These are phyloP conservation scores for Chymomyza costata DNA, from an alignment of 1,140 invertebrate genomes.

Conservation along the genomic window DNA sequence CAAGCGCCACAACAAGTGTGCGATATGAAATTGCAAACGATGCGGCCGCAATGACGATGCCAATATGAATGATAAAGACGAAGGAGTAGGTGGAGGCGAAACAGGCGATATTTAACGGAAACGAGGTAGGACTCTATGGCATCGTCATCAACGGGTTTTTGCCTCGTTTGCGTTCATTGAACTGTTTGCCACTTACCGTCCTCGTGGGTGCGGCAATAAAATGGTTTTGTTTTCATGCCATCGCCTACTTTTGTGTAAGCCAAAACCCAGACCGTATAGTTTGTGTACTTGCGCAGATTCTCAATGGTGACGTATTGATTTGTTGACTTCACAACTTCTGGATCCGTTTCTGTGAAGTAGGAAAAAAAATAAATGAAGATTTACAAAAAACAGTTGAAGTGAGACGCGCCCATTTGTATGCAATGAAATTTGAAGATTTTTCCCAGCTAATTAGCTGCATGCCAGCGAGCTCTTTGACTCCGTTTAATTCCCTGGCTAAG, in stretches of 20 bases:
- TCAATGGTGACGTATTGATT: conserved; percentile 75
- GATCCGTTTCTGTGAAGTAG: conserved; percentile 62
- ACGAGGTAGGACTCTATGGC: background rate
- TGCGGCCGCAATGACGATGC: conserved; percentile 28
- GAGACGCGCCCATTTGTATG: background rate
- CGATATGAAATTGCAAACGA: conserved; percentile 44
- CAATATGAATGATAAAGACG: conserved; percentile 1
- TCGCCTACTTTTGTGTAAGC: conserved; percentile 93
- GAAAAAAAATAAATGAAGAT: background rate
- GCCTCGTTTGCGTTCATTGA: conserved; percentile 70
- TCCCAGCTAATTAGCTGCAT: no score
- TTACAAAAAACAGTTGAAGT: no score
- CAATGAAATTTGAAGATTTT: conserved; percentile 48
- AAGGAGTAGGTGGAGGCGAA: background rate
- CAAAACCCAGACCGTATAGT: conserved; percentile 92
- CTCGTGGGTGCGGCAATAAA: conserved; percentile 93
- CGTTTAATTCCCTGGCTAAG: no score
- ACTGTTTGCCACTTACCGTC: conserved; percentile 81
- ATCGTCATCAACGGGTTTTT: no score
- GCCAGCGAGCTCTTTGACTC: conserved; percentile 24
- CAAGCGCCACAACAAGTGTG: conserved; percentile 30
- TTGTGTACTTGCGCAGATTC: conserved; percentile 85
- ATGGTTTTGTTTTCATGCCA: conserved; percentile 86
- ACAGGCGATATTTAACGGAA: background rate
- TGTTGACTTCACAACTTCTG: conserved; percentile 74